Base-by-base conservation (phyloP, 2,888 invertebrate genomes). In the Rapana venosa region DNA sequence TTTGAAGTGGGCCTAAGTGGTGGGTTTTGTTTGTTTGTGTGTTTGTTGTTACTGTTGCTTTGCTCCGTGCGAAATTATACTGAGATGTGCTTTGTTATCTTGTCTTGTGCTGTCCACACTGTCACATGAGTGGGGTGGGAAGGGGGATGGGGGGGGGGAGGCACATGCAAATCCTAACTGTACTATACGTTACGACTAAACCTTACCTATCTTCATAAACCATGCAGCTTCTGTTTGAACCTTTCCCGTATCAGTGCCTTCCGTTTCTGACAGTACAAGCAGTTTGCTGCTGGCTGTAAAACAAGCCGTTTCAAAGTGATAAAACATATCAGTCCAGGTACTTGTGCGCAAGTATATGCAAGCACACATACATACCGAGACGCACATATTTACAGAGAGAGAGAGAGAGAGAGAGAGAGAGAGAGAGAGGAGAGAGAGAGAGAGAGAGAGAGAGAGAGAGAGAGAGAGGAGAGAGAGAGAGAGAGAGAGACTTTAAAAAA, bases 121-220 rank as follows among this genome's bases (percentile, higher is more conserved):
- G 47, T 47, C 8, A 8, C 47, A 11, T 11, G 74, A 22, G n/a
- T 1, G 74, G 11, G 74, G 8, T 11, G 22, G 22, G 84, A 56
- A 47, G 5, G 56, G 11, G 47, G 56, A 56, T 11, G 1, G 17
- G 30, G 5, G 58, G 30, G 47, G 32, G 20, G 47, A 47, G 15
- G 8, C 47, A 1, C 20, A 83, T 1, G 15, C 1, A 47, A 26
- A 22, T 66, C 13, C 26, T 66, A 22, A 47, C 47, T 2, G 47
- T 8, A 47, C 47, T 47, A 5, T 11, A 11, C 1, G 26, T 26
- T 74, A 1, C 8, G n/a, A 79, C 5, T 5, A 22, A 47, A 26
- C 26, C 47, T 47, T 22, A 95, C 95, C 94, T 86, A 95, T 94
- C 92, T 95, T 95, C 94, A 95, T 95, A 90, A 95, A 95, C 95